phyloP scores from a whole-genome alignment of 64 coral and sea anemone species.

The Actinia tenebrosa region DNA sequence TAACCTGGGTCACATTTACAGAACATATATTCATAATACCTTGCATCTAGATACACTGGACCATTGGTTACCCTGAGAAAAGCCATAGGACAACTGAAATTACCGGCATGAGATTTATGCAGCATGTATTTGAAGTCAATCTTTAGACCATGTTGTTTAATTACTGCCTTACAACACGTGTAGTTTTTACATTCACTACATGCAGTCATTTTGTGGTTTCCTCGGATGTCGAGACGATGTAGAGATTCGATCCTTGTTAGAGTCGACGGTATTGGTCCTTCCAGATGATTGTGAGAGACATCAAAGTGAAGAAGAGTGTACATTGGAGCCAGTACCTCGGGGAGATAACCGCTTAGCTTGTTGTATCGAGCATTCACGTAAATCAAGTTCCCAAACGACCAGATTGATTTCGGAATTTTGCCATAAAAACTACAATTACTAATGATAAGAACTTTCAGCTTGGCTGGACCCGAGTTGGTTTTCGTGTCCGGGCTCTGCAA shows the following conservation, averaged over 20 bases:
- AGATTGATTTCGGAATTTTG: slow-evolving; percentile 14
- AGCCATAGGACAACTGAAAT: slow-evolving; percentile 46
- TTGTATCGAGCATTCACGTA: slow-evolving; percentile 39
- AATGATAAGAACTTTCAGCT: neutral
- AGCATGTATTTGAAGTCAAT: neutral
- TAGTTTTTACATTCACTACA: neutral
- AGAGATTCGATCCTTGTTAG: neutral
- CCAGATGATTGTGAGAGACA: neutral
- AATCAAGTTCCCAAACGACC: slow-evolving; percentile 46
- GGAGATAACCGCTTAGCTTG: slow-evolving; percentile 23
- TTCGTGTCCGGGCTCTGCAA: neutral
- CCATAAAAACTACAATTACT: slow-evolving; percentile 36
- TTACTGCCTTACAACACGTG: neutral
- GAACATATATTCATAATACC: slow-evolving; percentile 44
- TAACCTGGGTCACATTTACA: slow-evolving; percentile 64
- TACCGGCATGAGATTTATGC: neutral
- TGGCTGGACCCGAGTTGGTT: neutral
- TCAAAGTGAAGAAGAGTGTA: slow-evolving; percentile 26
- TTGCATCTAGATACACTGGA: slow-evolving; percentile 50
- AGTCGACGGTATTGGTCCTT: neutral
- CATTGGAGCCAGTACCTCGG: slow-evolving; percentile 2
- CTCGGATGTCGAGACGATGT: neutral
- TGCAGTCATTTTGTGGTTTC: neutral
- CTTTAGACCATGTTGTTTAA: neutral
- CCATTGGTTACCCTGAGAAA: slow-evolving; percentile 59